Percentiles rank a stretch among this genome's conserved stretches.
phyloP scores from a whole-genome alignment of 2,113 vertebrate species.

The Gallinago paraguaiae region DNA sequence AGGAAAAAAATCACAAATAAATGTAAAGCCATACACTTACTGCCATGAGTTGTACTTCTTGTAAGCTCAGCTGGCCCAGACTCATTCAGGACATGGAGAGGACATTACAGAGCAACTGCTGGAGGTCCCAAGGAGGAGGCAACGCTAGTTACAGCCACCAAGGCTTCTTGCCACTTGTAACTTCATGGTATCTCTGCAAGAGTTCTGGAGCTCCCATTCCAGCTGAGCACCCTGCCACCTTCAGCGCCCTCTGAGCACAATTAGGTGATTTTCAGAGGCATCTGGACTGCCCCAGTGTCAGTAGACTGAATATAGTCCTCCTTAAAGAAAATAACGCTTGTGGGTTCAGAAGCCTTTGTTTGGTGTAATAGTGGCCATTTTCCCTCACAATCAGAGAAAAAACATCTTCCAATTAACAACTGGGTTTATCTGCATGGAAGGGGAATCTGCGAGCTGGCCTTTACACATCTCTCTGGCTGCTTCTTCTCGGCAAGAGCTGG shows the following conservation, averaged over 20 bases:
- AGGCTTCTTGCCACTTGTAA: not conserved
- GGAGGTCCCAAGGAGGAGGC: not conserved
- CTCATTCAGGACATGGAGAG: not conserved
- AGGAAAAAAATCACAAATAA: not conserved
- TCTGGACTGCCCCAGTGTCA: too few relatives aligned
- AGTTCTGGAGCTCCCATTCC: not conserved
- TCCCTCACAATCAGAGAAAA: not conserved
- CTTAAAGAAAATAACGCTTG: not conserved
- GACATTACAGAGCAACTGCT: not conserved
- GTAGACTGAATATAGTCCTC: not conserved
- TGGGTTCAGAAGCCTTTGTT: not conserved
- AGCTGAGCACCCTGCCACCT: not conserved
- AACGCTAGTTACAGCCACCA: not conserved
- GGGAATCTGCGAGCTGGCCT: not conserved
- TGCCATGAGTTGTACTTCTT: not conserved
- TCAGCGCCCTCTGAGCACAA: not conserved
- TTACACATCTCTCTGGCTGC: not conserved
- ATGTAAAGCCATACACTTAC: not conserved
- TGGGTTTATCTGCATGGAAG: not conserved
- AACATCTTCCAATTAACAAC: not conserved
- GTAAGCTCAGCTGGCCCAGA: not conserved
- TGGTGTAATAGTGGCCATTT: not conserved
- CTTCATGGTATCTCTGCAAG: not conserved
- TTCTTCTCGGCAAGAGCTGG: not conserved
- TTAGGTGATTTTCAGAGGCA: not conserved